Evolutionary conservation across 2,113 vertebrate genomes (phyloP).

Genomic region (Psittacara wagleri): DNA sequence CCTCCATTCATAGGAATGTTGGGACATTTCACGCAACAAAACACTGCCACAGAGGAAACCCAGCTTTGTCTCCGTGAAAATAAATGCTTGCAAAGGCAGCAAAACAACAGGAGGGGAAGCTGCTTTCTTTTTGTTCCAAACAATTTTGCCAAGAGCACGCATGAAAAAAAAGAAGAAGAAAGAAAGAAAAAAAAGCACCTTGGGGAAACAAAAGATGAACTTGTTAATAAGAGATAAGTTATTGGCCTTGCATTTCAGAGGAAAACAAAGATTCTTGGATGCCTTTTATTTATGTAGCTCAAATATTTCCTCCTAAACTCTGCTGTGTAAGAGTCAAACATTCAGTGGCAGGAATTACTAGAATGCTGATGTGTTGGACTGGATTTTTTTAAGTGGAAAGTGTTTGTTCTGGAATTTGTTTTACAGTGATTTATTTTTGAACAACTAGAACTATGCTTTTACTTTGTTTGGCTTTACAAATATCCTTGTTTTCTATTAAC

Average conservation of each 20-base stretch:
- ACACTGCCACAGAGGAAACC: not conserved
- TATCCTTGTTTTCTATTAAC: not conserved
- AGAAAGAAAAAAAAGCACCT: not conserved
- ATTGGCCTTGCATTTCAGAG: conserved; percentile 33
- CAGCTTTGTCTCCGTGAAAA: conserved; percentile 48
- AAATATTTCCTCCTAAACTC: conserved; percentile 15
- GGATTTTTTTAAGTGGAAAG: not conserved
- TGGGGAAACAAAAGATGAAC: conserved; percentile 33
- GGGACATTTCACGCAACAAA: conserved; percentile 7
- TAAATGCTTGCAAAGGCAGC: conserved; percentile 32
- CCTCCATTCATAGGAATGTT: conserved; percentile 2
- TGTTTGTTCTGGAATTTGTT: conserved; percentile 40
- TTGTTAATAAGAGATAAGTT: conserved; percentile 54
- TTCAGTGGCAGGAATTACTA: conserved; percentile 33
- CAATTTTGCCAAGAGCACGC: not conserved
- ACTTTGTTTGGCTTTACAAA: not conserved
- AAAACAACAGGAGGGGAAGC: conserved; percentile 61
- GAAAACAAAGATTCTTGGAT: conserved; percentile 14
- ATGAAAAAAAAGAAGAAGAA: not conserved
- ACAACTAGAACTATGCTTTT: not conserved
- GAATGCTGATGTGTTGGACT: not conserved
- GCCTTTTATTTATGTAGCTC: not conserved
- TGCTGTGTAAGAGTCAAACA: not conserved
- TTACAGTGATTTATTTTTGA: not conserved
- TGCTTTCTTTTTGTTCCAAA: conserved; percentile 45